Evolutionary conservation across 2,888 invertebrate genomes (phyloP).

Genomic region (Tyria jacobaeae): DNA sequence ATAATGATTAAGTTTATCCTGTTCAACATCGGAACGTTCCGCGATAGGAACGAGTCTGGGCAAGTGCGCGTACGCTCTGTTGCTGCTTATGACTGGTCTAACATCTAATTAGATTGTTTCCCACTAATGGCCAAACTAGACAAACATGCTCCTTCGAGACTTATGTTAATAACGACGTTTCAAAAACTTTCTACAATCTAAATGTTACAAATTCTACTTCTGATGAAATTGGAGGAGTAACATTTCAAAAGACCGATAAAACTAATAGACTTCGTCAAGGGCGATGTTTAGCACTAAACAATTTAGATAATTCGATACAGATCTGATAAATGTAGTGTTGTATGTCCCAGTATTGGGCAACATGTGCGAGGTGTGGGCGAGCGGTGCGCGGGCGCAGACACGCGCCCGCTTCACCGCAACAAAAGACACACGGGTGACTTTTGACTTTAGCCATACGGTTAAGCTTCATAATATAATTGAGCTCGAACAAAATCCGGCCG

Average conservation of each 20-base stretch:
- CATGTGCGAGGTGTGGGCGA: slow-evolving; percentile 34
- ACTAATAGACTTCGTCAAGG: slow-evolving; percentile 1
- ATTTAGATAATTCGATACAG: slow-evolving; percentile 8
- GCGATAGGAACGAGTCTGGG: slow-evolving; percentile 16
- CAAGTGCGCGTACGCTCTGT: not conserved
- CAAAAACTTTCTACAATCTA: slow-evolving; percentile 19
- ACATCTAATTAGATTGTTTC: slow-evolving; percentile 27
- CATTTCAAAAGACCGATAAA: slow-evolving; percentile 10
- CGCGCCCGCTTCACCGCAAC: slow-evolving; percentile 63
- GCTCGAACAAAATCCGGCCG: slow-evolving; percentile 85
- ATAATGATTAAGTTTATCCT: slow-evolving; percentile 12
- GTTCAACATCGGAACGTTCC: slow-evolving; percentile 10
- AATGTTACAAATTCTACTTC: slow-evolving; percentile 13
- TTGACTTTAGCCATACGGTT: slow-evolving; percentile 83
- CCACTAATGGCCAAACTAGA: slow-evolving; percentile 18
- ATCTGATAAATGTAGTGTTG: slow-evolving; percentile 8
- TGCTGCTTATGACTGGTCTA: slow-evolving; percentile 25
- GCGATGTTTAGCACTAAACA: not conserved
- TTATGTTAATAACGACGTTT: slow-evolving; percentile 23
- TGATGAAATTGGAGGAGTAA: slow-evolving; percentile 12
- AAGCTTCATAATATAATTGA: slow-evolving; percentile 86
- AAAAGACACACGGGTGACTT: slow-evolving; percentile 80
- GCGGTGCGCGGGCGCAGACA: slow-evolving; percentile 52
- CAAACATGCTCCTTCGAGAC: slow-evolving; percentile 20
- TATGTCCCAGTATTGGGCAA: slow-evolving; percentile 27